Percentiles rank a stretch among this genome's conserved stretches.
These are phyloP conservation scores for Cryptoblepharus egeriae DNA, from an alignment of 2,797 vertebrate genomes.

Conservation along the genomic window DNA sequence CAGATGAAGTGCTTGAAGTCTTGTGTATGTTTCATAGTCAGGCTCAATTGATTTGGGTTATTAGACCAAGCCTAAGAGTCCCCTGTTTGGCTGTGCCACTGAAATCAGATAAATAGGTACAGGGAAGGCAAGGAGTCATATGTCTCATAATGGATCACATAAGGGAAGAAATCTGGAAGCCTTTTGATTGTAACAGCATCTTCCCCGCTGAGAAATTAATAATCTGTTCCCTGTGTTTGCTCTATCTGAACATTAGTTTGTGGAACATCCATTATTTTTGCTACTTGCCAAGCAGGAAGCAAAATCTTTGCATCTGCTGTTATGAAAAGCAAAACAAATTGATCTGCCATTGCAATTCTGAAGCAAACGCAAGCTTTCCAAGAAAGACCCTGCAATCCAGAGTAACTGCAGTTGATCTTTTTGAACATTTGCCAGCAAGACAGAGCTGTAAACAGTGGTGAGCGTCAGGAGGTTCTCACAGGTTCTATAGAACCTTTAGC, in stretches of 20 bases:
- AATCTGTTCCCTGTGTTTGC: constrained; percentile 52
- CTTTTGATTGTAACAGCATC: constrained; percentile 50
- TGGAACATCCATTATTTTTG: constrained; percentile 64
- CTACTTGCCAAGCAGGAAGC: constrained; percentile 50
- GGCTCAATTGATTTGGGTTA: constrained; percentile 50
- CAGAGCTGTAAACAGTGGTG: too few species aligned
- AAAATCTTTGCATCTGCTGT: constrained; percentile 52
- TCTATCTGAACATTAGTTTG: constrained; percentile 63
- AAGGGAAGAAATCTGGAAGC: constrained; percentile 51
- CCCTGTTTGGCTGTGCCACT: constrained; percentile 31
- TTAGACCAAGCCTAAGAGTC: constrained; percentile 11
- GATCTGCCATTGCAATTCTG: not conserved
- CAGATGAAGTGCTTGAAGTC: constrained; percentile 62
- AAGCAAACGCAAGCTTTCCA: constrained; percentile 46
- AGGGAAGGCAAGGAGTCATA: constrained; percentile 47
- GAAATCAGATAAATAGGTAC: constrained; percentile 45
- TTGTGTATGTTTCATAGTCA: constrained; percentile 37
- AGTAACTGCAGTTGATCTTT: too few species aligned
- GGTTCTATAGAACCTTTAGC: too few species aligned
- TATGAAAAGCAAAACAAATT: constrained; percentile 17
- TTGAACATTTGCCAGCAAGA: too few species aligned
- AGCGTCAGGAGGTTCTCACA: too few species aligned
- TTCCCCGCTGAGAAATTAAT: constrained; percentile 67
- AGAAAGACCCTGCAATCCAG: not conserved
- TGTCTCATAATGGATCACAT: constrained; percentile 54